Conservation (phyloP, 2,797 vertebrate genomes). For the Falco rusticolus region DNA sequence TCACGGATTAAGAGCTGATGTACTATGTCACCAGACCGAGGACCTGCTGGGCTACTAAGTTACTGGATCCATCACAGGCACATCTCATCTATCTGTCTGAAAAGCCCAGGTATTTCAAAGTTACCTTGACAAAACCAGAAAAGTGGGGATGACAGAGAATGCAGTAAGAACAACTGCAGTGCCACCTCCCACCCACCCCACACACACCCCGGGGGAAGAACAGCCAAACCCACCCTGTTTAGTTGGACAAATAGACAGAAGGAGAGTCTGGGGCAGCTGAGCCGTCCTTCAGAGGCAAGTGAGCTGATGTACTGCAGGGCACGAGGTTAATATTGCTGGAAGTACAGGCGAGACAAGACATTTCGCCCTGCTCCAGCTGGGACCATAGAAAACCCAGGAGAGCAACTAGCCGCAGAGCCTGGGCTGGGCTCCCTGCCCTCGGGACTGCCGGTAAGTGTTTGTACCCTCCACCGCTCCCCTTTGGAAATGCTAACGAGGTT, state of each 20-base stretch:
- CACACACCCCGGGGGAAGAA: too few relatives aligned
- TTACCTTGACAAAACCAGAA: not conserved
- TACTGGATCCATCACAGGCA: not conserved
- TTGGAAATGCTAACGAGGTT: slow-evolving; percentile 74
- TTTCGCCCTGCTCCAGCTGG: too few relatives aligned
- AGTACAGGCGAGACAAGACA: fast-evolving
- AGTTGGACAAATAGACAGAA: not conserved
- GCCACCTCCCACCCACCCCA: not conserved
- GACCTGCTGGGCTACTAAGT: not conserved
- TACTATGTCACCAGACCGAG: not conserved
- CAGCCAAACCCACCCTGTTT: not conserved
- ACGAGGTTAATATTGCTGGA: fast-evolving
- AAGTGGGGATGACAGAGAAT: fast-evolving
- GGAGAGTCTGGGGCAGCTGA: not conserved
- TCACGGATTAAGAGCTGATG: not conserved
- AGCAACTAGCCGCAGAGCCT: not conserved
- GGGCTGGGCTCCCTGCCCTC: not conserved
- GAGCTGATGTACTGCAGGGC: not conserved
- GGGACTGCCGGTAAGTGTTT: slow-evolving; percentile 55
- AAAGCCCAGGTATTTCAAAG: not conserved
- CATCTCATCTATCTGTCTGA: not conserved
- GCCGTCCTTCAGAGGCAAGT: not conserved
- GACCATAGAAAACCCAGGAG: not conserved
- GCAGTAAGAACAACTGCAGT: not conserved
- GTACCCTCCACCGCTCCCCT: slow-evolving; percentile 39